Percentiles rank a stretch among this genome's conserved stretches.
These are phyloP conservation scores for Orussus abietinus DNA, from an alignment of 1,140 invertebrate genomes.

Conservation along the genomic window DNA sequence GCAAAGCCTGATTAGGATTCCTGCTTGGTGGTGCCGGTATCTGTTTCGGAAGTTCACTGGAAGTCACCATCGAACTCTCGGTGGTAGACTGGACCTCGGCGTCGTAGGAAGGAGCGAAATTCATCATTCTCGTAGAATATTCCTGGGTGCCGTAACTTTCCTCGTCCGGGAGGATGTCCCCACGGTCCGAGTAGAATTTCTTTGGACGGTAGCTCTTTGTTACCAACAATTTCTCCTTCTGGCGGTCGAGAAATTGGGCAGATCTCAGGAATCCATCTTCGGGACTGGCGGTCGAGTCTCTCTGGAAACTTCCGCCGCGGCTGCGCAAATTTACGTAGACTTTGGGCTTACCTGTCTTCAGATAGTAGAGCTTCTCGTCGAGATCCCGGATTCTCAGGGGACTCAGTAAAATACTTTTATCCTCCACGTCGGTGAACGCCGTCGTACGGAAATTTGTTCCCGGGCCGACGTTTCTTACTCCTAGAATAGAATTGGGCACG, in stretches of 20 bases:
- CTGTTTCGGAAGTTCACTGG: slow-evolving; percentile 50
- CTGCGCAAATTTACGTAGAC: slow-evolving; percentile 41
- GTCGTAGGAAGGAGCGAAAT: slow-evolving; percentile 8
- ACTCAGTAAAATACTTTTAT: slow-evolving; percentile 11
- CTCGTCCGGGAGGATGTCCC: background rate
- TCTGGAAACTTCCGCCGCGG: slow-evolving; percentile 32
- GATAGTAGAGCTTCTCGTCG: slow-evolving; percentile 41
- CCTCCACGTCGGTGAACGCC: slow-evolving; percentile 8
- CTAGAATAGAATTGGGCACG: slow-evolving; percentile 37
- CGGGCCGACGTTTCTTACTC: slow-evolving; percentile 33
- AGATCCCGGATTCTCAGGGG: slow-evolving; percentile 16
- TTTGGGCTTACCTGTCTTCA: slow-evolving; percentile 37
- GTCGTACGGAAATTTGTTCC: slow-evolving; percentile 21
- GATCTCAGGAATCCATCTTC: slow-evolving; percentile 21
- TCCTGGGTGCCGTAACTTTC: too few relatives aligned
- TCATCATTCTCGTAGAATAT: too few relatives aligned
- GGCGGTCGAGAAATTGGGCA: slow-evolving; percentile 13
- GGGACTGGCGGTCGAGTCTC: slow-evolving; percentile 21
- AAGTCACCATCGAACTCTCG: slow-evolving; percentile 42
- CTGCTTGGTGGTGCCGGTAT: slow-evolving; percentile 48
- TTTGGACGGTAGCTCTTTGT: background rate
- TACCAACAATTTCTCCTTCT: background rate
- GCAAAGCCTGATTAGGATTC: slow-evolving; percentile 21
- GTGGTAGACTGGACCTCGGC: slow-evolving; percentile 27
- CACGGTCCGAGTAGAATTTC: slow-evolving; percentile 2